Evolutionary conservation across 2,797 vertebrate species (phyloP), one percentile per base, ranked within the genome.

Genomic region (Gymnothorax javanicus): DNA sequence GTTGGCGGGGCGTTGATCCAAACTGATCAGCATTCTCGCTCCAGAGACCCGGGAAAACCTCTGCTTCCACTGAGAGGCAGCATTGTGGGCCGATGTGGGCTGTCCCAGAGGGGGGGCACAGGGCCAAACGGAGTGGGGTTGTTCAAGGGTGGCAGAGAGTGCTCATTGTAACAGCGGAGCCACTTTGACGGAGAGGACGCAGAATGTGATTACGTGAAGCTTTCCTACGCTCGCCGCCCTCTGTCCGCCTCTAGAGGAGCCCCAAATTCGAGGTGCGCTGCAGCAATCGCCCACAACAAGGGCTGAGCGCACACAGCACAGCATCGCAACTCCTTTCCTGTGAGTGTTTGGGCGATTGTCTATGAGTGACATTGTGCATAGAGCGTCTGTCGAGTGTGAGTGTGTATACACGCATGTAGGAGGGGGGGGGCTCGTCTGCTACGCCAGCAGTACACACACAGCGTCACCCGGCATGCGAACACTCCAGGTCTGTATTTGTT

Each of bases 241-340:
- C 69, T 27, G 27, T 23, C 33, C 33, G 12, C 73, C 73, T 75
- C 7, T 43, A 50, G 15, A 73, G 1, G 27, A 50, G 73, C 15
- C 73, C 12, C 33, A 75, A 62, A 88, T 77, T 64, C 50, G 25
- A 15, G 85, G 71, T 59, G 69, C 82, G 50, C 86, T 83, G 82
- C 83, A 54, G 60, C 71, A 60, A 86, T 89, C 59, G 25, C 2
- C 20, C 25, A 13, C 83, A 85, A 87, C 84, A 88, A 23, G 25
- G 67, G 84, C 75, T 25, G 50, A 85, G 69, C 75, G 54, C 13
- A 67, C 64, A 15, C 23, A 11, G 50, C 64, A 33, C 27, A 71
- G 62, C 67, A 73, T 64, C 12, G n/a, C 56, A 0, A 25, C 33
- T 81, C 60, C 56, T 57, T 60, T 12, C 77, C 54, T 67, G 54